A percentile compares a stretch with the other conserved stretches of the same genome.
These are phyloP conservation scores for Solenopsis fugax DNA, from an alignment of 1,140 invertebrate genomes.

Conservation along the genomic window DNA sequence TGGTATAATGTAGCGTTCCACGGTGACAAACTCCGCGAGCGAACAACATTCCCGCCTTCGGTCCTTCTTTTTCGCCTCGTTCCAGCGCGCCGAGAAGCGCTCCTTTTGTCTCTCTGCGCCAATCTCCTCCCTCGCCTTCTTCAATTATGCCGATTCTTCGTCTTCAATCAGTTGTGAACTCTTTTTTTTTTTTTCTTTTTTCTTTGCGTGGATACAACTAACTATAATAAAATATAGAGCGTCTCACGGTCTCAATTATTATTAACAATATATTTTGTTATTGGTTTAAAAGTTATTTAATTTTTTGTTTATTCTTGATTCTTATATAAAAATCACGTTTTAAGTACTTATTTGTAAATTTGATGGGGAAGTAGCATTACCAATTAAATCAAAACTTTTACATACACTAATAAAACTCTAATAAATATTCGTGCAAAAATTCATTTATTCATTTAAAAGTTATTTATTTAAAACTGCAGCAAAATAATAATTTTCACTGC, in stretches of 20 bases:
- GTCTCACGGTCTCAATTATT: neutral
- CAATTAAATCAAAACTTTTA: too few relatives aligned
- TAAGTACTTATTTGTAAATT: too few relatives aligned
- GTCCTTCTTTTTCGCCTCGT: slow-evolving; percentile 62
- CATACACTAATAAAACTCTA: too few relatives aligned
- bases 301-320: too few relatives aligned
- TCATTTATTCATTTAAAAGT: too few relatives aligned
- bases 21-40: slow-evolving; percentile 79
- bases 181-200: neutral
- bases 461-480: too few relatives aligned
- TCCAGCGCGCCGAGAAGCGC: slow-evolving; percentile 48
- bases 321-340: too few relatives aligned
- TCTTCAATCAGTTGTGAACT: neutral
- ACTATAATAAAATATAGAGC: neutral
- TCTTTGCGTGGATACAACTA: neutral
- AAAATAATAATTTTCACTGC: too few relatives aligned
- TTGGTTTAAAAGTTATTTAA: too few relatives aligned
- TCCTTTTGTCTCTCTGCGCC: slow-evolving; percentile 55
- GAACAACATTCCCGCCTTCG: slow-evolving; percentile 77
- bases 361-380: too few relatives aligned
- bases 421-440: too few relatives aligned
- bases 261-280: neutral
- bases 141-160: slow-evolving; percentile 40
- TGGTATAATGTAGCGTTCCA: slow-evolving; percentile 76
- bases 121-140: neutral